Conservation (phyloP, 1,140 invertebrate species). For the Pachypeltis micranthus region DNA sequence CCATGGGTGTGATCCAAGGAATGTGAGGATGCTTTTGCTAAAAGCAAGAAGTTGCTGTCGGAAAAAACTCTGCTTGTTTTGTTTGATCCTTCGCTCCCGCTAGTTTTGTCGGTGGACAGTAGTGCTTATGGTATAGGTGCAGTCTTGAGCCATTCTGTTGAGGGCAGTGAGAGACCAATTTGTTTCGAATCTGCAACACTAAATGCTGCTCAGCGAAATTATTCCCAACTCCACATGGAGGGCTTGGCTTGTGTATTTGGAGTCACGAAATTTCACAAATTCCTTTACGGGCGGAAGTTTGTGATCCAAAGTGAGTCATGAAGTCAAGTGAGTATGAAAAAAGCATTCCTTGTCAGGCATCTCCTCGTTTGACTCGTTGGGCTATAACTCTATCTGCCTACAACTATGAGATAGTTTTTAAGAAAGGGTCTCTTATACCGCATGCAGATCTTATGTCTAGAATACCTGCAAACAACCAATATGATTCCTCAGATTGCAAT, state of each 20-base stretch:
- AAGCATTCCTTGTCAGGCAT: conserved; percentile 30
- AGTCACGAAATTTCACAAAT: conserved; percentile 34
- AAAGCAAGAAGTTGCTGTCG: conserved; percentile 18
- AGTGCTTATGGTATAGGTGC: conserved; percentile 32
- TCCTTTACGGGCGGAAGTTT: conserved; percentile 26
- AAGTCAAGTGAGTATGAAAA: conserved; percentile 29
- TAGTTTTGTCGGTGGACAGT: conserved; percentile 26
- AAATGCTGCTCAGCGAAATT: conserved; percentile 34
- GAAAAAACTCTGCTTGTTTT: conserved; percentile 15
- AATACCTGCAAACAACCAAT: neutral
- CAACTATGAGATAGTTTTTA: conserved; percentile 21
- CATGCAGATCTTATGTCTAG: conserved; percentile 15
- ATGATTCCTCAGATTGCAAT: neutral
- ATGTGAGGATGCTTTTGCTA: conserved; percentile 22
- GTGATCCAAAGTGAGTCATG: conserved; percentile 36
- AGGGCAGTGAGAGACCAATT: conserved; percentile 32
- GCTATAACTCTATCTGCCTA: conserved; percentile 20
- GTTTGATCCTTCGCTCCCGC: conserved; percentile 24
- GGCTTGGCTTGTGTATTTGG: conserved; percentile 34
- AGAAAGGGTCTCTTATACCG: conserved; percentile 9
- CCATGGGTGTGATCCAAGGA: conserved; percentile 6
- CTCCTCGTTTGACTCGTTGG: conserved; percentile 21
- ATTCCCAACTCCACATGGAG: conserved; percentile 40
- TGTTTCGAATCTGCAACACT: conserved; percentile 34
- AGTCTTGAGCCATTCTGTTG: conserved; percentile 32